Base-by-base conservation (phyloP, 2,113 vertebrate genomes). In the Daphoenositta chrysoptera region DNA sequence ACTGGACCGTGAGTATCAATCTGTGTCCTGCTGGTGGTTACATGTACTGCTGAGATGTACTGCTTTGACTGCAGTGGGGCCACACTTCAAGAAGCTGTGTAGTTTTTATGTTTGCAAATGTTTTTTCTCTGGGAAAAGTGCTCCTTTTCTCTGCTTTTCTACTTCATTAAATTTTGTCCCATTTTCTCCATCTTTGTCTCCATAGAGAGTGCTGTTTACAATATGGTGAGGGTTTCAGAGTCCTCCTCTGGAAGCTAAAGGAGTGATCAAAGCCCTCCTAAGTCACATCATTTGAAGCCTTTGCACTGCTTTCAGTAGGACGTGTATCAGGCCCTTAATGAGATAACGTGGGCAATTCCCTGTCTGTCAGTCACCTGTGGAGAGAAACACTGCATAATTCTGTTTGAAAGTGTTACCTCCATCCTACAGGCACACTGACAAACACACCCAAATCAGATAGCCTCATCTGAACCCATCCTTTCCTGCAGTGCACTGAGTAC, bases 1-100 rank as follows among this genome's bases (percentile, higher is more conserved):
- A 99, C 79, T 99, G 99, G 99, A 99, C 99, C n/a, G 99, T 99
- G 97, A 99, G 99, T 98, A 94, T 42, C 76, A 37, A 12, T 58
- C 50, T 20, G 13, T 45, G 1, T 73, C 39, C 16, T 31, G 30
- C 63, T 65, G 24, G 8, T 66, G 44, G 9, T 57, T 48, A 4
- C 48, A 7, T 11, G 23, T 37, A 3, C 27, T 70, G 64, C 39
- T 90, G 50, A 39, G 40, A 31, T 61, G 33, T 33, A 14, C 83
- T 45, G 20, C n/a, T 61, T 37, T 18, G 6, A 6, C 39, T 71
- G 53, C 57, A 57, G 48, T 37, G 54, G 66, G 87, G 54, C 65
- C 24, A 73, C 8, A 16, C 40, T 71, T 53, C 1, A 33, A 8
- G 47, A 81, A 89, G 22, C 44, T 69, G 5, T 31, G 15, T 40